Evolutionary conservation across 1,140 invertebrate species (phyloP), one percentile per base, ranked within the genome.

Genomic region (Phocides pigmalion): DNA sequence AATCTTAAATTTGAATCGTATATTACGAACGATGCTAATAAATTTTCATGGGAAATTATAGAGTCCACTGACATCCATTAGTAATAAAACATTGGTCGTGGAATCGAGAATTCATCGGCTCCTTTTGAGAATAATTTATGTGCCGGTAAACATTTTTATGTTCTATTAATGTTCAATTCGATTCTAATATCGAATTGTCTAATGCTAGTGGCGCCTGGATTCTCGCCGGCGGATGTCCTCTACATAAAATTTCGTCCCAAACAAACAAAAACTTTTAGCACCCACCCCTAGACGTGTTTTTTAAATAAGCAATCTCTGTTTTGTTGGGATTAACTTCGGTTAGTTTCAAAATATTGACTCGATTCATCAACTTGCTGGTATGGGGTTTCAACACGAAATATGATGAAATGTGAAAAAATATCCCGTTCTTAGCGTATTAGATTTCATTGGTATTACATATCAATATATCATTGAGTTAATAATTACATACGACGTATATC

Each of bases 141-240:
- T 83, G 82, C 73, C 83, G 81, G 74, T 87, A 86, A 87, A 88
- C 74, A 82, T 87, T 90, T 89, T 89, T 83, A 87, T 87, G 85
- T 84, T 79, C 77, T 79, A 87, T 88, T 88, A 90, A 87, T 73
- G 84, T 79, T 73, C 70, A 78, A 85, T 85, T 82, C 70, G 83
- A 83, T 82, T 81, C 74, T 77, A 71, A 72, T 90, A 89, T 89
- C 83, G 81, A 74, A 73, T 79, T 78, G 80, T 83, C 80, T 90
- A 89, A 89, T 90, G 86, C 62, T 41, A 74, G 64, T 84, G 88
- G 88, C 88, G 88, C 88, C 88, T 83, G 62, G 64, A 82, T 81
- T 79, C 82, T 79, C 62, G 68, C 49, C 62, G 73, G 69, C 84
- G 78, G 76, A 84, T 73, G 76, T 85, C 76, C 72, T 66, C 47